Evolutionary conservation across 2,888 invertebrate genomes (phyloP).

Genomic region (Tineola bisselliella): DNA sequence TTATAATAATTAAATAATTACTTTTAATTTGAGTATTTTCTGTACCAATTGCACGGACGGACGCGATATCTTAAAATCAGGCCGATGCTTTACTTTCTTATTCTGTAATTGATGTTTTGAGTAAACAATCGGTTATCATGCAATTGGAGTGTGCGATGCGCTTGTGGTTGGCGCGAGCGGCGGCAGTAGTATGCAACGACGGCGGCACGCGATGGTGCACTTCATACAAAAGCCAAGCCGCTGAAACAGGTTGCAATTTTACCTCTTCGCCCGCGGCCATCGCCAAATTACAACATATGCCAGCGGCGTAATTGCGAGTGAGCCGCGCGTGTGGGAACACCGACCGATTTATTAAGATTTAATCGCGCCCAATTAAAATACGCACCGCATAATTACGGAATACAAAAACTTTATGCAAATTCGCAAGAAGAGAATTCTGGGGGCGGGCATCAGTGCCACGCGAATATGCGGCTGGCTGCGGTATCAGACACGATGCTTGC

Average conservation of each 20-base stretch:
- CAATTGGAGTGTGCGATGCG: neutral
- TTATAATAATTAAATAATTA: too few relatives aligned
- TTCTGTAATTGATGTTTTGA: constrained; percentile 5
- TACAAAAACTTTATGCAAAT: constrained; percentile 52
- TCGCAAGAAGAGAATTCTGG: constrained; percentile 21
- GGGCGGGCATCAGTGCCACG: constrained; percentile 26
- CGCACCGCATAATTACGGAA: constrained; percentile 48
- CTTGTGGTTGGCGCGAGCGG: neutral
- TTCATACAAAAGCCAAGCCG: constrained; percentile 15
- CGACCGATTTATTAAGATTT: constrained; percentile 62
- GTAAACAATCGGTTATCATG: constrained; percentile 4
- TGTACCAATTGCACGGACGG: too few relatives aligned
- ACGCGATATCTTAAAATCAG: neutral
- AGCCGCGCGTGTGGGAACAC: constrained; percentile 51
- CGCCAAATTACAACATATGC: constrained; percentile 49
- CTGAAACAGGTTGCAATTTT: constrained; percentile 50
- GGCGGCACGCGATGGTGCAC: constrained; percentile 6
- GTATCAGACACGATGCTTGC: neutral
- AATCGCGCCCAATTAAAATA: constrained; percentile 61
- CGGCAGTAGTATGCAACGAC: neutral
- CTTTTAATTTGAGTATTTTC: too few relatives aligned
- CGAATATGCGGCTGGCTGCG: constrained; percentile 18
- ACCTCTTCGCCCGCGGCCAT: constrained; percentile 45
- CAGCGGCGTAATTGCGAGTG: constrained; percentile 52
- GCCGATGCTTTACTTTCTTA: neutral